Evolutionary conservation across 1,140 invertebrate genomes (phyloP).

Genomic region (Thaumetopoea pityocampa): DNA sequence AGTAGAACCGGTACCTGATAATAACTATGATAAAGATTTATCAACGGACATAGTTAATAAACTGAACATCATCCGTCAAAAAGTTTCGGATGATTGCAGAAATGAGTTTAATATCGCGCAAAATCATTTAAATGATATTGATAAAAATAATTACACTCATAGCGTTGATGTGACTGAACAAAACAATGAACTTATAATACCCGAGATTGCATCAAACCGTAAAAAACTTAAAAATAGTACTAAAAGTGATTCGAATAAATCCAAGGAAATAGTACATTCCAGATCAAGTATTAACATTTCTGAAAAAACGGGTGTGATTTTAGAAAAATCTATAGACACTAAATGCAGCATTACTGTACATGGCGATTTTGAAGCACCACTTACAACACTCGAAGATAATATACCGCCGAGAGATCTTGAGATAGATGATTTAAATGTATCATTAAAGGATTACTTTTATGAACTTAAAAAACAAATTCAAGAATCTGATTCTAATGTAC

Average conservation of each 20-base stretch:
- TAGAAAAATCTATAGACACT: conserved; percentile 39
- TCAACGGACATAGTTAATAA: conserved; percentile 31
- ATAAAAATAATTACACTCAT: conserved; percentile 23
- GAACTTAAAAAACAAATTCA: conserved; percentile 30
- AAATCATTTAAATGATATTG: conserved; percentile 36
- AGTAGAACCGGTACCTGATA: conserved; percentile 29
- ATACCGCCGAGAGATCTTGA: conserved; percentile 31
- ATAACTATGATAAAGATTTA: conserved; percentile 30
- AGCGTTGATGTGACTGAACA: conserved; percentile 24
- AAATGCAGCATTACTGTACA: conserved; percentile 50
- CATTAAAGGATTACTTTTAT: conserved; percentile 33
- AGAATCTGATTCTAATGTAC: conserved; percentile 1
- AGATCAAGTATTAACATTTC: conserved; percentile 4
- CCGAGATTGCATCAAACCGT: not conserved
- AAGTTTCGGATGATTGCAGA: conserved; percentile 13
- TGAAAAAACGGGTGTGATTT: conserved; percentile 8
- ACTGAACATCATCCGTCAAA: conserved; percentile 37
- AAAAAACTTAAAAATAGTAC: no score
- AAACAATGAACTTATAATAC: conserved; percentile 5
- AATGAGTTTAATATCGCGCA: conserved; percentile 36
- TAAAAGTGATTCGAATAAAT: conserved; percentile 4
- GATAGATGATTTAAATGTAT: conserved; percentile 28
- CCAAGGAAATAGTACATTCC: no score
- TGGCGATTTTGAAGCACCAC: conserved; percentile 39
- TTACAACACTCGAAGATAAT: conserved; percentile 26